A percentile compares a stretch with the other conserved stretches of the same genome.
Conservation (phyloP, 2,797 vertebrate species). For the Avahi laniger region DNA sequence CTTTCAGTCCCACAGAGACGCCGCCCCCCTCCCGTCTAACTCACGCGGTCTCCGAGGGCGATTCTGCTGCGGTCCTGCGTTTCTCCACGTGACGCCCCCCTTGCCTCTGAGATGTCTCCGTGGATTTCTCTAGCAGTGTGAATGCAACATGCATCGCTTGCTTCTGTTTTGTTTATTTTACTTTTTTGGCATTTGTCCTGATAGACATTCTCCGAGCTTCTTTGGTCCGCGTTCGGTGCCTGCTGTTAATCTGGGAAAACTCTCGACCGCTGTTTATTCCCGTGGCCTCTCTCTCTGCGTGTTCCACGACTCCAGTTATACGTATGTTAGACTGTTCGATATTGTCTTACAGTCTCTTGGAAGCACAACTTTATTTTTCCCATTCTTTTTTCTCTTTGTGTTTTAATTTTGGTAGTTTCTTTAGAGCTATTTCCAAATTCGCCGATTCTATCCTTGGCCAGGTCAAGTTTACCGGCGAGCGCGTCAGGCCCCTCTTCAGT, state of each 20-base stretch:
- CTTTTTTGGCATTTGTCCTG: neutral
- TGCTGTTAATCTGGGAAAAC: neutral
- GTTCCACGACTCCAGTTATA: neutral
- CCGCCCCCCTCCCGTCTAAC: fast-evolving
- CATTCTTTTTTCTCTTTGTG: too few relatives aligned
- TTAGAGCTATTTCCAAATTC: neutral
- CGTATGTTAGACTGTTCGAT: fast-evolving
- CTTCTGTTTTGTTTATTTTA: neutral
- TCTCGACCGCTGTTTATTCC: neutral
- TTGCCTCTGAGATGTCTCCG: neutral
- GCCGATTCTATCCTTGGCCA: neutral
- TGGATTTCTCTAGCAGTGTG: neutral
- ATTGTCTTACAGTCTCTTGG: fast-evolving
- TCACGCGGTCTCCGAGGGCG: fast-evolving
- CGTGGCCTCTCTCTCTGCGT: neutral
- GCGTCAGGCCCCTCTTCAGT: too few relatives aligned
- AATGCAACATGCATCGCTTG: neutral
- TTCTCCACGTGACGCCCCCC: neutral
- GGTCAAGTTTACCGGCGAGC: fast-evolving
- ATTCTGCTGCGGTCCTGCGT: neutral
- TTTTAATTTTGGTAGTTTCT: neutral
- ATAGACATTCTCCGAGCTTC: neutral
- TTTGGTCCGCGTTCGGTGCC: neutral
- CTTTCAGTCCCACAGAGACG: neutral
- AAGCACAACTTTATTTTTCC: fast-evolving